Conservation (phyloP, 2,113 vertebrate genomes). For the Amblyopsis rosae region DNA sequence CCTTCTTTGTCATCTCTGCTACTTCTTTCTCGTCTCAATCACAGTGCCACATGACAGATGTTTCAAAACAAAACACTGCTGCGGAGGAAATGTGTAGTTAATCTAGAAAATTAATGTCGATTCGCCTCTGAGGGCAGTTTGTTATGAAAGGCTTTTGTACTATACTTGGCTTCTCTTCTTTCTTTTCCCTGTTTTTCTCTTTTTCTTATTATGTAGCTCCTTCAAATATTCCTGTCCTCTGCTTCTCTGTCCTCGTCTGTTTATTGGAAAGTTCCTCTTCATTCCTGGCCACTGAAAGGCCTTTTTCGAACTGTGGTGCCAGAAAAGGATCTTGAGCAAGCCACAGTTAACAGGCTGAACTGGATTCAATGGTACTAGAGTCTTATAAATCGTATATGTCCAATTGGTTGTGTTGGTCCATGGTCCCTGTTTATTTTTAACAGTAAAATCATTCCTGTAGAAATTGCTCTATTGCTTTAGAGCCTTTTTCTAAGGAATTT, state of each 20-base stretch:
- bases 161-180: constrained; percentile 30
- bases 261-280: constrained; percentile 63
- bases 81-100: not conserved
- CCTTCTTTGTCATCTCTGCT: no score
- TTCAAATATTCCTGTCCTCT: constrained; percentile 52
- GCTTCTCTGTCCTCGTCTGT: constrained; percentile 52
- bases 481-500: not conserved
- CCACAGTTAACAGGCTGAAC: constrained; percentile 64
- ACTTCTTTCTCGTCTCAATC: not conserved
- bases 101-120: not conserved
- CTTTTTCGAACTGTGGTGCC: constrained; percentile 66
- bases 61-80: not conserved
- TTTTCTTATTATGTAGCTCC: constrained; percentile 37
- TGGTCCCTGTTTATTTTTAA: not conserved
- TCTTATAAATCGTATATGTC: constrained; percentile 32
- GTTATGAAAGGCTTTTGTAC: constrained; percentile 22
- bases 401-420: not conserved
- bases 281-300: constrained; percentile 57
- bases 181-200: constrained; percentile 38
- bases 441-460: not conserved
- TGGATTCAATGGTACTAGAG: constrained; percentile 80
- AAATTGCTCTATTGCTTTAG: not conserved
- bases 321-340: constrained; percentile 68
- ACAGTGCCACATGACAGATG: not conserved
- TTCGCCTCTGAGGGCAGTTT: constrained; percentile 10